A percentile compares a stretch with the other conserved stretches of the same genome.
Evolutionary conservation across 1,140 invertebrate genomes (phyloP).

Genomic region (Drepana arcuata): DNA sequence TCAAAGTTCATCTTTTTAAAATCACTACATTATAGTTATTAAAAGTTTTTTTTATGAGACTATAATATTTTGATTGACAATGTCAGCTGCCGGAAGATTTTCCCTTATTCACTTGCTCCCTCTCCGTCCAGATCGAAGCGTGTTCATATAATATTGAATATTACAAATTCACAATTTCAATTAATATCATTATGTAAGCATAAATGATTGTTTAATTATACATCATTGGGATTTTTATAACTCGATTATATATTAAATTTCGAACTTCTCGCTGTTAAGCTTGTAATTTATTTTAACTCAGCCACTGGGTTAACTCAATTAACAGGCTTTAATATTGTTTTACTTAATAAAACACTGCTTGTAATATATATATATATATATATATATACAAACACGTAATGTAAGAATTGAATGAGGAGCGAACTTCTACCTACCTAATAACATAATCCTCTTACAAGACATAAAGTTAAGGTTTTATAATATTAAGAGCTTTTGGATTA

Average conservation of each 20-base stretch:
- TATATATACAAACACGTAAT: slow-evolving; percentile 30
- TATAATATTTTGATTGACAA: too few species aligned
- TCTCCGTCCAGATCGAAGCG: slow-evolving; percentile 63
- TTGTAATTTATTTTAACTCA: slow-evolving; percentile 9
- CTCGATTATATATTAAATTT: too few species aligned
- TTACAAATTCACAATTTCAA: slow-evolving; percentile 19
- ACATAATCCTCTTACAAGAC: slow-evolving; percentile 45
- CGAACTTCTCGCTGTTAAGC: too few species aligned
- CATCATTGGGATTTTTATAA: too few species aligned
- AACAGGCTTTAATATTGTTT: too few species aligned
- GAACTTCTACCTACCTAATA: slow-evolving; percentile 37
- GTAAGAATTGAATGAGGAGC: slow-evolving; percentile 30
- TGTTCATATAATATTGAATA: slow-evolving; percentile 53
- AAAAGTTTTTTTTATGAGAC: too few species aligned
- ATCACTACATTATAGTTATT: too few species aligned
- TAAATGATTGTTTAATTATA: too few species aligned
- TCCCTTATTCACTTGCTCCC: slow-evolving; percentile 43
- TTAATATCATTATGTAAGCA: too few species aligned
- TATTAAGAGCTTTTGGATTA: slow-evolving; percentile 64
- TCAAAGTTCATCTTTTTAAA: too few species aligned
- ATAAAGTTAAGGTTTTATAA: slow-evolving; percentile 59
- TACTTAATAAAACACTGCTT: too few species aligned
- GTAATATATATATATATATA: slow-evolving; percentile 20
- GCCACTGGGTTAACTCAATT: too few species aligned
- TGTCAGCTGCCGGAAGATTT: slow-evolving; percentile 21